A percentile compares a stretch with the other conserved stretches of the same genome.
Evolutionary conservation across 1,140 invertebrate species (phyloP).

Genomic region (Psix sp.): DNA sequence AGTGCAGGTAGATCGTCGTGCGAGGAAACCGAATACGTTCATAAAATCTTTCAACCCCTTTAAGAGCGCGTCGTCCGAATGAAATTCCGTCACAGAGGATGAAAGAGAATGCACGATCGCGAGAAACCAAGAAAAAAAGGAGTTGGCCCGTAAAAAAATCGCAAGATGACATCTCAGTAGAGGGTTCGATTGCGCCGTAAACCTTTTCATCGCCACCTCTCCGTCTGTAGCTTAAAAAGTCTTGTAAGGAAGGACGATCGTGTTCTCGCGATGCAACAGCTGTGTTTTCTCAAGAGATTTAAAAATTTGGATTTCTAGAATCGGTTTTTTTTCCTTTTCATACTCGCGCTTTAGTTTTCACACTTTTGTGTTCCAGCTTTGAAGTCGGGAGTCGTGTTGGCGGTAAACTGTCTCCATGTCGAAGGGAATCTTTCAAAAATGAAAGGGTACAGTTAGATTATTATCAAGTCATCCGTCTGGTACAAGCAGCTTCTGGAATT

Average conservation of each 20-base stretch:
- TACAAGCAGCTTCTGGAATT: background rate
- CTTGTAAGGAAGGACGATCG: constrained; percentile 46
- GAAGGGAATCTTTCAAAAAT: constrained; percentile 11
- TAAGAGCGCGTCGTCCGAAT: constrained; percentile 59
- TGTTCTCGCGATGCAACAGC: constrained; percentile 64
- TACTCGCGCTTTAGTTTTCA: constrained; percentile 37
- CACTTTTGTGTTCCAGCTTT: constrained; percentile 30
- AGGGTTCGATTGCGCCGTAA: constrained; percentile 50
- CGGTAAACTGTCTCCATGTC: constrained; percentile 5
- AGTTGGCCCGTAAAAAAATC: constrained; percentile 62
- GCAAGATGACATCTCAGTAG: constrained; percentile 71
- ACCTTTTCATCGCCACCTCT: constrained; percentile 47
- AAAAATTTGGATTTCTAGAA: constrained; percentile 62
- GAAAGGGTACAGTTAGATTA: constrained; percentile 11
- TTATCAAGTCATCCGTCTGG: constrained; percentile 10
- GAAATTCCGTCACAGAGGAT: constrained; percentile 45
- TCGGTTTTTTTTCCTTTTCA: constrained; percentile 21
- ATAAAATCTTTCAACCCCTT: constrained; percentile 66
- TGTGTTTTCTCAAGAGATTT: constrained; percentile 76
- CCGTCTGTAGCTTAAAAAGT: constrained; percentile 41
- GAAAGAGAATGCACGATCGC: constrained; percentile 21
- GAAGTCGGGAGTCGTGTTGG: constrained; percentile 21
- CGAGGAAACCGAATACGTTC: constrained; percentile 59
- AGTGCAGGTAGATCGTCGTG: constrained; percentile 68
- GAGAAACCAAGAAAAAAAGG: constrained; percentile 38